Evolutionary conservation across 2,888 invertebrate genomes (phyloP), one percentile per base, ranked within the genome.

Genomic region (Chaetogeoica ovagalla): DNA sequence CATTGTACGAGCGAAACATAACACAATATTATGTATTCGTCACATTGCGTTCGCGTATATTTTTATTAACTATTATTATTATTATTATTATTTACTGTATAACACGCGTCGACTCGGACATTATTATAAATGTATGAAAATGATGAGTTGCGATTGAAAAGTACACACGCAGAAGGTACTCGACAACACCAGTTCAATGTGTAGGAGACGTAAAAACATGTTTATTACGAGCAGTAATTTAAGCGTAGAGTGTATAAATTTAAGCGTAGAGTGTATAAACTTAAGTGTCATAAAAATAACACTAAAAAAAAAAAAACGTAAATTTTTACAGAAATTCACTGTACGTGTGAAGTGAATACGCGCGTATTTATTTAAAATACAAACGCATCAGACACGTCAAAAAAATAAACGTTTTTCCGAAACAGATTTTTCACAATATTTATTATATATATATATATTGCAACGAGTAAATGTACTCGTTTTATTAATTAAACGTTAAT

Each of bases 231-330:
- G 55, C 68, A n/a, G 30, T 76, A 68, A 68, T 76, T 68, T 59
- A 59, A 76, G 30, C 30, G 30, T 43, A 17, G 43, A 30, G 30
- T 68, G 59, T 48, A 66, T 76, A 59, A 76, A 66, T 43, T 75
- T 59, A 30, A 68, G 17, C 23, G 66, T n/a, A n/a, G n/a, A n/a
- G n/a, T 66, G 59, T 48, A 66, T 75, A 59, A 76, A 68, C 59
- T 76, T 59, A 30, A 68, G 17, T n/a, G 66, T 15, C 43, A 59
- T 76, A 76, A 68, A 76, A 76, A 74, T 39, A 4, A n/a, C n/a
- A n/a, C n/a, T n/a, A n/a, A n/a, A n/a, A n/a, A n/a, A 63, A 65
- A 75, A 66, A 66, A 59, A 66, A 57, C 57, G 19, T 57, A 55
- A 75, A 66, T 23, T 66, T 66, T 75, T 66, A 59, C 57, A 39